phyloP scores from a whole-genome alignment of 2,888 invertebrate genomes.

The Caprella mutica region DNA sequence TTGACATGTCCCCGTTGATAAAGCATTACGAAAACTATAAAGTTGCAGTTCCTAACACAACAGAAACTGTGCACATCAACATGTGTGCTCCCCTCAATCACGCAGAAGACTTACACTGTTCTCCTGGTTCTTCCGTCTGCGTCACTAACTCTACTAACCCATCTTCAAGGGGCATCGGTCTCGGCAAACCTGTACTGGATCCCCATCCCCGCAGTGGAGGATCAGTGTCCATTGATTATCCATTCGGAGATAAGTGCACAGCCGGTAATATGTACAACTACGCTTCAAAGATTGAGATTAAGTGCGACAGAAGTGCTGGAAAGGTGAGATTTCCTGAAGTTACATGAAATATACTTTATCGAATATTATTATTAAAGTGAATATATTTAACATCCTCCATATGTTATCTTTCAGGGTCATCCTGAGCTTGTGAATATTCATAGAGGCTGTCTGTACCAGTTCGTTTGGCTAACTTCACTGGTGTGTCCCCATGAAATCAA shows the following conservation, averaged over 20 bases:
- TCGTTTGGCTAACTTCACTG: conserved; percentile 26
- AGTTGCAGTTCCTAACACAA: conserved; percentile 15
- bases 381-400: too few species aligned
- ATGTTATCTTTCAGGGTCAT: too few species aligned
- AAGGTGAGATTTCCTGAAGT: too few species aligned
- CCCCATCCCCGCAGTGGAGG: not conserved
- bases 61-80: conserved; percentile 24
- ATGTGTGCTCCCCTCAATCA: conserved; percentile 29
- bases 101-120: conserved; percentile 19
- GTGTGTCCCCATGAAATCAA: too few species aligned
- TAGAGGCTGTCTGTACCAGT: conserved; percentile 27
- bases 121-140: conserved; percentile 24
- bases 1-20: conserved; percentile 27
- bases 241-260: conserved; percentile 20
- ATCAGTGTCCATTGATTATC: conserved; percentile 19
- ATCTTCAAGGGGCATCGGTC: conserved; percentile 9
- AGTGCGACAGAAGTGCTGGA: not conserved
- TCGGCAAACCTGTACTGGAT: conserved; percentile 12
- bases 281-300: not conserved
- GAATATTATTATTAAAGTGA: too few species aligned
- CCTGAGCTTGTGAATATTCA: conserved; percentile 16
- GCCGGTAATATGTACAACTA: not conserved
- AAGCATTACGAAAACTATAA: conserved; percentile 21
- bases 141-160: not conserved
- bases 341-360: too few species aligned